Percentiles rank a stretch among this genome's conserved stretches.
phyloP scores from a whole-genome alignment of 2,797 vertebrate species.

The Crenichthys baileyi region DNA sequence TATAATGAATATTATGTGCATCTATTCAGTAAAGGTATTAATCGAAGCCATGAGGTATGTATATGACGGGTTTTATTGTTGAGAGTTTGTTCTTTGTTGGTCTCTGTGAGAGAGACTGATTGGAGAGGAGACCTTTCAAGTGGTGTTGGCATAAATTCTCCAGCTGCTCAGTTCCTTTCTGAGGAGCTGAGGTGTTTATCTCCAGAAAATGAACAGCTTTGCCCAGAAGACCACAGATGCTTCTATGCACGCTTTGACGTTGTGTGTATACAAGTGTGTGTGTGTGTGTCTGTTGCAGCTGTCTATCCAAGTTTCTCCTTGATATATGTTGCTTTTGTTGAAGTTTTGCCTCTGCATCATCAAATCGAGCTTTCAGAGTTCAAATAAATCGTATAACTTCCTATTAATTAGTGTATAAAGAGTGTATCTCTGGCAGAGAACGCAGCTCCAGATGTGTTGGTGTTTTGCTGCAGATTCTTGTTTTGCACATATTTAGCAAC shows the following conservation, averaged over 20 bases:
- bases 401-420: conserved; percentile 9
- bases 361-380: conserved; percentile 41
- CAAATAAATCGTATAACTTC: conserved; percentile 33
- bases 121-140: conserved; percentile 80
- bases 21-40: conserved; percentile 22
- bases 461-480: conserved; percentile 18
- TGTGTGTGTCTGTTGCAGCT: conserved; percentile 60
- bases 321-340: conserved; percentile 57
- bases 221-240: conserved; percentile 82
- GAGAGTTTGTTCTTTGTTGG: conserved; percentile 29
- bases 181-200: conserved; percentile 81
- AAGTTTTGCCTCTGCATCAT: conserved; percentile 57
- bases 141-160: conserved; percentile 81
- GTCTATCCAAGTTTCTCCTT: conserved; percentile 68
- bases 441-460: conserved; percentile 55
- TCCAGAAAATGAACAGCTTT: conserved; percentile 83
- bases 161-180: conserved; percentile 83
- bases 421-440: background rate
- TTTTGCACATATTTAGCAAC: conserved; percentile 7
- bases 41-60: conserved; percentile 39
- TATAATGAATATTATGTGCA: background rate
- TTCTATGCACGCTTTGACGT: conserved; percentile 77
- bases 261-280: conserved; percentile 43
- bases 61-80: conserved; percentile 43
- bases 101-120: conserved; percentile 62